Conservation (phyloP, 1,140 invertebrate genomes). For the Drosophila ercepeae region DNA sequence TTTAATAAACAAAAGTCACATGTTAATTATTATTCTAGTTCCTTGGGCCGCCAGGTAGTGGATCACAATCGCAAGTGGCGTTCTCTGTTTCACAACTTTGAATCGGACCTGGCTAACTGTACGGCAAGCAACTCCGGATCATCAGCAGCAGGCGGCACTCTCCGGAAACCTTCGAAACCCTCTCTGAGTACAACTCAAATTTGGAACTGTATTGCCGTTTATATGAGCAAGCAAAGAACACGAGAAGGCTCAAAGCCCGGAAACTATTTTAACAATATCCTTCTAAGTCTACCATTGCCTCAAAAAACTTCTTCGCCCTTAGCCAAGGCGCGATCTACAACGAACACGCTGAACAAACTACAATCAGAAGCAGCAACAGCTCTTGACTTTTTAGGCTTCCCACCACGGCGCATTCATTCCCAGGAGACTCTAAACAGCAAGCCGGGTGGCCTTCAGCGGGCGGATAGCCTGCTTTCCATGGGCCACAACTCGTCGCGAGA, state of each 20-base stretch:
- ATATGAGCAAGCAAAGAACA: slow-evolving; percentile 85
- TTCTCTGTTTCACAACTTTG: slow-evolving; percentile 75
- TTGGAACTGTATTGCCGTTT: slow-evolving; percentile 85
- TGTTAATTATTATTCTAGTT: slow-evolving; percentile 26
- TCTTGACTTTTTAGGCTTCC: slow-evolving; percentile 49
- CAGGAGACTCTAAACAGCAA: slow-evolving; percentile 66
- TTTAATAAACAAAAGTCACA: neutral
- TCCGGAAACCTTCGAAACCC: slow-evolving; percentile 43
- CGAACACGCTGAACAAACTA: slow-evolving; percentile 30
- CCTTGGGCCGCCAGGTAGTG: slow-evolving; percentile 60
- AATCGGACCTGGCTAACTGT: slow-evolving; percentile 68
- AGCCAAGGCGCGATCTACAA: slow-evolving; percentile 34
- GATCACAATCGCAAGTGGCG: slow-evolving; percentile 74
- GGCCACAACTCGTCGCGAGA: slow-evolving; percentile 59
- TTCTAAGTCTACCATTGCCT: slow-evolving; percentile 65
- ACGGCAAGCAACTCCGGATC: slow-evolving; percentile 13
- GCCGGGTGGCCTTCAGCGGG: slow-evolving; percentile 33
- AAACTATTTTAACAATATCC: slow-evolving; percentile 78
- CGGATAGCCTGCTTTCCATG: slow-evolving; percentile 65
- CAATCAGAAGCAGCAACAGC: slow-evolving; percentile 33
- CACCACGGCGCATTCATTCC: slow-evolving; percentile 69
- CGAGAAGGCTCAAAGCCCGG: slow-evolving; percentile 60
- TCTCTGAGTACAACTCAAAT: slow-evolving; percentile 58
- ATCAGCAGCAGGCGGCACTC: slow-evolving; percentile 26
- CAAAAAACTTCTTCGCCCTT: slow-evolving; percentile 49